Base-by-base conservation (phyloP, 2,888 invertebrate genomes). In the Tiphia femorata region DNA sequence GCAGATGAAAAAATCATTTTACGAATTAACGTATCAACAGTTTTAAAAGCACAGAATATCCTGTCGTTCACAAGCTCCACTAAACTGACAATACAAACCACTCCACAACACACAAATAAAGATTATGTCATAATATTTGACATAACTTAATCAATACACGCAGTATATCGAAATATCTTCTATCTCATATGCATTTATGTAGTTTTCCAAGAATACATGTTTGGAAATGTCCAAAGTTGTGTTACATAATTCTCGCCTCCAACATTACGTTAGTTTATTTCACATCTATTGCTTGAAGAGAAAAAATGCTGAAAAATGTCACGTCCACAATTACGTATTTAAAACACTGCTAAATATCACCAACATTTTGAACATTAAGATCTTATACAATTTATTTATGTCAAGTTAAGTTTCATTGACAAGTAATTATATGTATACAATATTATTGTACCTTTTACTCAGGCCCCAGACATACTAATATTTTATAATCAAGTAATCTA, bases 231-330 rank as follows among this genome's bases (percentile, higher is more conserved):
- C 64, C 65, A 56, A 66, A 58, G 48, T 59, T 25, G 41, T 29
- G 29, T 60, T 63, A 76, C 62, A 69, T 70, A 78, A 72, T 68
- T 78, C 77, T 76, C 65, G 72, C 64, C 76, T 74, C 73, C 75
- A 77, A 70, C 64, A 62, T 66, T 70, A 65, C 67, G 66, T 72
- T 76, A 70, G 44, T 62, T 43, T 72, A 69, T 49, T 68, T 65
- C 55, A 66, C 61, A 58, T 56, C 60, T 72, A 80, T 70, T 62
- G 76, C 65, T 70, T 72, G 76, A 72, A 74, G 79, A 76, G 80
- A 76, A 81, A 81, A 78, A 75, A 79, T 77, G 77, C 81, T 82
- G 81, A 81, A 82, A 81, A 79, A 81, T 63, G 67, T 76, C 73
- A 72, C 70, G 75, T 74, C 64, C 66, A 67, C 62, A 63, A 72